phyloP scores from a whole-genome alignment of 2,113 vertebrate species.

The Gorilla gorilla region DNA sequence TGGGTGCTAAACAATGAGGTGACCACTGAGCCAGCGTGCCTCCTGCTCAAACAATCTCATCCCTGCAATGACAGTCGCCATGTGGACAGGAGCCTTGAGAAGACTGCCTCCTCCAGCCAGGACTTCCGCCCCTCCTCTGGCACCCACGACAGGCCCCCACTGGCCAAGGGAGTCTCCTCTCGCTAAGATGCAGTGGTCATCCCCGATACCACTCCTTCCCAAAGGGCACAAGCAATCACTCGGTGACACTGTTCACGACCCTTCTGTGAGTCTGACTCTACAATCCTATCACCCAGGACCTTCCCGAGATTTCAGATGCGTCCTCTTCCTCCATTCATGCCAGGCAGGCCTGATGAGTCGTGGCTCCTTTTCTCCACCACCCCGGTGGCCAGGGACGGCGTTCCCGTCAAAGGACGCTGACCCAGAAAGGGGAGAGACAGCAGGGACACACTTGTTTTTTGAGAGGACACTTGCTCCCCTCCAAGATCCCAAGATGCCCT shows the following conservation, averaged over 20 bases:
- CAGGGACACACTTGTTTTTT: neutral
- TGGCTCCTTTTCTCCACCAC: neutral
- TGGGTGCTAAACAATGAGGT: neutral
- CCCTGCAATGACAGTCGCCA: neutral
- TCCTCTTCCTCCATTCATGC: neutral
- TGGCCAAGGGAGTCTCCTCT: neutral
- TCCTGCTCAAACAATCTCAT: neutral
- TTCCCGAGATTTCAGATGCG: neutral
- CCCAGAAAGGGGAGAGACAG: neutral
- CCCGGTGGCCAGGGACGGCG: neutral
- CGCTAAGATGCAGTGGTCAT: neutral
- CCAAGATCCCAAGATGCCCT: neutral
- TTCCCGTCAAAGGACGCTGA: neutral
- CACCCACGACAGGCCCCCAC: neutral
- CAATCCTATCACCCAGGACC: neutral
- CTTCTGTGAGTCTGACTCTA: neutral
- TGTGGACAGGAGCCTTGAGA: neutral
- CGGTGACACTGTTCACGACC: rapidly evolving
- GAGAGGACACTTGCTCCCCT: neutral
- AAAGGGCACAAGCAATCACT: neutral
- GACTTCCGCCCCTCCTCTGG: neutral
- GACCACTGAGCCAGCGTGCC: no score
- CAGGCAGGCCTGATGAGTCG: neutral
- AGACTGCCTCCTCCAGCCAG: neutral
- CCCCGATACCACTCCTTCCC: neutral